Percentiles rank a stretch among this genome's conserved stretches.
These are phyloP conservation scores for Gopherus evgoodei DNA, from an alignment of 2,113 vertebrate species.

Conservation along the genomic window DNA sequence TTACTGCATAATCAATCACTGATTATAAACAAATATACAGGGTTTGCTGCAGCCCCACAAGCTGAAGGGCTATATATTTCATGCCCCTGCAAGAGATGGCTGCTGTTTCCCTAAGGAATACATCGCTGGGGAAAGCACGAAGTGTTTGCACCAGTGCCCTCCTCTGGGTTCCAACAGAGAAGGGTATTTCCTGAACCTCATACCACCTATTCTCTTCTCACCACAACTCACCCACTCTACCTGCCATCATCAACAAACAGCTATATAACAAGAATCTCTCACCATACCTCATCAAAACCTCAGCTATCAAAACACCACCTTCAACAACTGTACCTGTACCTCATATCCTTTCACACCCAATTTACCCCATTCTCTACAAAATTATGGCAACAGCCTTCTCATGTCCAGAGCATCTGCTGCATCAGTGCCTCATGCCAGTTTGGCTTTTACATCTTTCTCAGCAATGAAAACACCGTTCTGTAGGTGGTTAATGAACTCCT, in stretches of 20 bases:
- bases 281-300: constrained; percentile 23
- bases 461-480: constrained; percentile 28
- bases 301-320: constrained; percentile 23
- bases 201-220: constrained; percentile 22
- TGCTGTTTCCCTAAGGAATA: not conserved
- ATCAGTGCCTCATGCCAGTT: not conserved
- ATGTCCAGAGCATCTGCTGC: not conserved
- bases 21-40: not conserved
- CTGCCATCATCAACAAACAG: not conserved
- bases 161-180: constrained; percentile 41
- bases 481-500: constrained; percentile 10
- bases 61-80: not conserved
- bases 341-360: not conserved
- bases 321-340: not conserved
- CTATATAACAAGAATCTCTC: constrained; percentile 25
- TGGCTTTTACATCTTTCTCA: not conserved
- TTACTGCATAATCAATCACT: constrained; percentile 31
- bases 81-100: not conserved
- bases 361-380: not conserved
- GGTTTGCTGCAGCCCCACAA: not conserved
- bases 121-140: not conserved
- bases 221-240: not conserved
- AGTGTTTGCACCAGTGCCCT: not conserved
- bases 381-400: not conserved
- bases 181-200: not conserved